Evolutionary conservation across 2,797 vertebrate species (phyloP), one percentile per base, ranked within the genome.

Genomic region (Astyanax mexicanus): DNA sequence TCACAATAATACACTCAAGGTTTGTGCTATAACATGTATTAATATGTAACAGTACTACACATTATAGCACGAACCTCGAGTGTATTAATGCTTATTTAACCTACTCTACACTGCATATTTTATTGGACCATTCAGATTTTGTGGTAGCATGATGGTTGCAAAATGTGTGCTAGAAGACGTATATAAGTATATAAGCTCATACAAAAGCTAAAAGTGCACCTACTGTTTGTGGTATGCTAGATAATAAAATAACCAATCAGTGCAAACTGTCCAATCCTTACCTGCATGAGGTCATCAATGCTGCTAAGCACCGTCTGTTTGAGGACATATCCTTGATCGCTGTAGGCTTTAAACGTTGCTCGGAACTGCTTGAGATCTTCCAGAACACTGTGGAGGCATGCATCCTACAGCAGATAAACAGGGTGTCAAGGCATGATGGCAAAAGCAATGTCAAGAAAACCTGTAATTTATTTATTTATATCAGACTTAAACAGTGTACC

Each of bases 301-400:
- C 74, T 84, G 38, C 4, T 27, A 17, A 91, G 77, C 58, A 91
- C 70, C 9, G 74, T 78, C 4, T 52, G 35, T 2, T 29, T 42
- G 7, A 87, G 80, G n/a, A 70, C 27, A 17, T 11, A 37, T 1
- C 86, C 47, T n/a, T 78, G 54, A 49, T 88, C 82, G 0, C 65
- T 77, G 55, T 89, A 86, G 32, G 74, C 72, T 27, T 64, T 32
- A 0, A 93, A 83, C 3, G 84, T 70, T 10, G 67, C 77, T 57
- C 85, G 81, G 83, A 90, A 92, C 79, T 89, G 74, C 3, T 0
- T 75, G 19, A 93, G 84, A 84, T 94, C 93, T 23, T 87, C 35
- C 15, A 6, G 32, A 6, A 93, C 88, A 69, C 85, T 89, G 25
- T 52, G 79, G 73, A 91, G 54, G 70, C 93, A 94, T 0, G 69